Evolutionary conservation across 1,140 invertebrate species (phyloP), one percentile per base, ranked within the genome.

Genomic region (Pseudomyrmex gracilis): DNA sequence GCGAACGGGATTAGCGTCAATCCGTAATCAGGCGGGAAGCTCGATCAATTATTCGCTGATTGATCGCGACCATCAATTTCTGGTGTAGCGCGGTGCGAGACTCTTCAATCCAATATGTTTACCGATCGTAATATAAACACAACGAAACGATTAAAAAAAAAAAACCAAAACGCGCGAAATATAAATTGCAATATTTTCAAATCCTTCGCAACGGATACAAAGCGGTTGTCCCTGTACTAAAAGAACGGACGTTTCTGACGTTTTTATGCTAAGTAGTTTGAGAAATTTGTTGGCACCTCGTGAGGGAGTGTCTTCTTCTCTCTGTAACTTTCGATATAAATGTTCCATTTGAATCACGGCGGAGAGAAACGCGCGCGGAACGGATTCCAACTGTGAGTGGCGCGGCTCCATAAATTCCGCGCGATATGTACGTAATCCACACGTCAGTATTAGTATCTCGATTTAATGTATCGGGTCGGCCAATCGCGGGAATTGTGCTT

Each of bases 21-120:
- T 67, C 43, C 53, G 51, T 57, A 51, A 67, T 67, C 24, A n/a
- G 22, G 12, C 2, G 17, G 10, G 43, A 47, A 47, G 43, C 17
- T 70, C 63, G n/a, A 47, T 78, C 63, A 66, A 66, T 67, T 77
- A 77, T 76, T 53, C 49, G 22, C 17, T 57, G 51, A 70, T 78
- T 70, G 53, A 57, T 58, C 10, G 24, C 13, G 20, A 12, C 43
- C 43, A 58, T 70, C 22, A 22, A 70, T 70, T 78, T 47, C 76
- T 13, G 17, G 12, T 68, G 53, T 45, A 34, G 13, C 61, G 17
- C 49, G 12, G 34, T 43, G 10, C n/a, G n/a, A 53, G 4, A 67
- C 55, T 53, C 22, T 15, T 24, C 22, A 51, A 24, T 66, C 10
- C 63, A 47, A 51, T 7, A 34, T 20, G n/a, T 64, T n/a, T 45